Evolutionary conservation across 2,888 invertebrate genomes (phyloP), one percentile per base, ranked within the genome.

Genomic region (Hyles lineata): DNA sequence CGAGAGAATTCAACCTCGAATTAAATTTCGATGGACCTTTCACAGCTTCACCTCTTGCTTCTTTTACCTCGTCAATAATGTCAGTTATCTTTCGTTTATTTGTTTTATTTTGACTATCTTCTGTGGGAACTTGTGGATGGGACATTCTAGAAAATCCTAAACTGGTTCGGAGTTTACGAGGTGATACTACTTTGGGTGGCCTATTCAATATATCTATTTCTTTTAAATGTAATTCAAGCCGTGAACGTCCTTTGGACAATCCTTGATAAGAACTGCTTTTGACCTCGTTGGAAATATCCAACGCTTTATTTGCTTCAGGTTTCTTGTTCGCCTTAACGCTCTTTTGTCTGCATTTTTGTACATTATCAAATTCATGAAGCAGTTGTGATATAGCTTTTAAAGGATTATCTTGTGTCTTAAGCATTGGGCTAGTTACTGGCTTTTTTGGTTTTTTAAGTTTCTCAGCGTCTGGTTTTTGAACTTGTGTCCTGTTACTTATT

Each of bases 31-130:
- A 84, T 58, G 93, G 93, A 0, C 94, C 94, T 9, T 90, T 86
- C 7, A 94, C 93, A n/a, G 93, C 94, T 81, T 94, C 93, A 0
- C 94, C 94, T 74, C 91, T 87, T 0, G 92, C 88, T 85, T 94
- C 93, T 80, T 90, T 93, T 5, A 82, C 91, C 80, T 93, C 92
- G 25, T 94, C 93, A 69, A 90, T 84, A n/a, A 92, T 84, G 74
- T 93, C 92, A 17, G 77, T 74, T 43, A 91, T 80, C 76, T 90
- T 91, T 73, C 87, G 90, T 74, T 82, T 89, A 1, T 79, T 69
- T 9, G 73, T 43, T 19, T 78, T 75, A 72, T 82, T 89, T 9
- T 67, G 50, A 43, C 15, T 63, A 19, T 89, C 87, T 0, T 88
- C 86, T 19, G 61, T 52, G 3, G 74, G 19, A 23, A 23, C 71